Evolutionary conservation across 64 coral and sea anemone species (phyloP).

Genomic region (Montipora cactus): DNA sequence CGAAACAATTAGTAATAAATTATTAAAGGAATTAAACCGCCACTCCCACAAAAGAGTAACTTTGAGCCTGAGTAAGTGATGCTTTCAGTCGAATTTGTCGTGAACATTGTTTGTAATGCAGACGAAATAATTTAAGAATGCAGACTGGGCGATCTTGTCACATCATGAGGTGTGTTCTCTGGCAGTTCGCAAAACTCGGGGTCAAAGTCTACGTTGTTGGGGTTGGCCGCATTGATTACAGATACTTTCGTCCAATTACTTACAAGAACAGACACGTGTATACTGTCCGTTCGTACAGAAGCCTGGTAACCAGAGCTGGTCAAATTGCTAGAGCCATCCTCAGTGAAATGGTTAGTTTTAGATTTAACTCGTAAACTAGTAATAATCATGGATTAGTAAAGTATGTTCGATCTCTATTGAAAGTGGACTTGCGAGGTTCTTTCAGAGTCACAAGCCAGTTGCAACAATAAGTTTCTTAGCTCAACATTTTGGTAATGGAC

Average conservation of each 20-base stretch:
- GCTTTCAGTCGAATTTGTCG: no score
- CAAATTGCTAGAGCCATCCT: conserved; percentile 51
- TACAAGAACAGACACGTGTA: conserved; percentile 57
- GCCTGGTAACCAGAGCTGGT: conserved; percentile 43
- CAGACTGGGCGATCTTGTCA: conserved; percentile 15
- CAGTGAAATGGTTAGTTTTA: conserved; percentile 59
- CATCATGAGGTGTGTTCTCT: conserved; percentile 19
- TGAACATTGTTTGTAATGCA: no score
- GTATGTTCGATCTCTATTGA: no score
- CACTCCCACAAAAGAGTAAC: no score
- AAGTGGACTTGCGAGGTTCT: no score
- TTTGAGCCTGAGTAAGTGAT: no score
- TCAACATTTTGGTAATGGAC: no score
- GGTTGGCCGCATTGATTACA: conserved; percentile 25
- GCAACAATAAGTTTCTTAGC: no score
- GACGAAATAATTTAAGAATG: no score
- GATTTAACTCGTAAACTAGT: not conserved
- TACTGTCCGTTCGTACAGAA: conserved; percentile 29
- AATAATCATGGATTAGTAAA: not conserved
- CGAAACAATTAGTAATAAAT: no score
- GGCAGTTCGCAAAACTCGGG: conserved; percentile 1
- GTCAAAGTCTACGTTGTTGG: conserved; percentile 46
- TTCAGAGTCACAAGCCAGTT: no score
- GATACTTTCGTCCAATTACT: conserved; percentile 29
- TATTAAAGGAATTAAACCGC: no score